Evolutionary conservation across 2,888 invertebrate species (phyloP).

Genomic region (Perdita meconis): DNA sequence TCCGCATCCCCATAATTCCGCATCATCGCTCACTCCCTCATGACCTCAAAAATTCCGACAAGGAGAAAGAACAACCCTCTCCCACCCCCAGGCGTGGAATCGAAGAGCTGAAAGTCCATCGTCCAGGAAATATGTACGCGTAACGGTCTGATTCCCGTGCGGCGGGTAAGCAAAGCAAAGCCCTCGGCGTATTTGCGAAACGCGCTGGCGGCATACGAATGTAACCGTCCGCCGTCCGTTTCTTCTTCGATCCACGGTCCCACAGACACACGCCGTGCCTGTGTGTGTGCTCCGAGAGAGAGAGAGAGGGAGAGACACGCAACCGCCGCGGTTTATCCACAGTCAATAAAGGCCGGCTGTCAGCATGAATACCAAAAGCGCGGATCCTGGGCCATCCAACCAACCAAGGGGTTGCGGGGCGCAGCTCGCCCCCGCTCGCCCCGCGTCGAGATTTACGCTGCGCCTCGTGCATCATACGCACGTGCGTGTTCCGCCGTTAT

Average conservation of each 20-base stretch:
- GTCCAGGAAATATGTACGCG: constrained; percentile 56
- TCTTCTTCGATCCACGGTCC: constrained; percentile 30
- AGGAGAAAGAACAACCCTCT: neutral
- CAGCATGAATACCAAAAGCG: constrained; percentile 81
- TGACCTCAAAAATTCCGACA: neutral
- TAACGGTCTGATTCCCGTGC: constrained; percentile 68
- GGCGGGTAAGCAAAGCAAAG: constrained; percentile 68
- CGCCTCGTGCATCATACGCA: constrained; percentile 70
- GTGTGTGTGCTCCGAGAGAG: constrained; percentile 35
- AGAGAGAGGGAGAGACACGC: too few relatives aligned
- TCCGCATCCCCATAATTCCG: too few relatives aligned
- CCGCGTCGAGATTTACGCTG: constrained; percentile 68
- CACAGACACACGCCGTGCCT: neutral
- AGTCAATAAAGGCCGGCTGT: constrained; percentile 82
- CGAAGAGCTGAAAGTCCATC: constrained; percentile 4
- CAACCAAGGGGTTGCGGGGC: neutral
- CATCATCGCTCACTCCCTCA: too few relatives aligned
- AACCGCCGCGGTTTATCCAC: constrained; percentile 76
- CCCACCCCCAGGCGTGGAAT: neutral
- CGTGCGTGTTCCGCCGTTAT: constrained; percentile 66
- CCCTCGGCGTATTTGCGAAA: constrained; percentile 71
- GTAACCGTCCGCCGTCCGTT: constrained; percentile 32
- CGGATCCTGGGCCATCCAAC: constrained; percentile 55
- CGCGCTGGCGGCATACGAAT: constrained; percentile 70
- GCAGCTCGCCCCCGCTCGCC: constrained; percentile 52